Evolutionary conservation across 1,140 invertebrate species (phyloP).

Genomic region (Cotesia typhae): DNA sequence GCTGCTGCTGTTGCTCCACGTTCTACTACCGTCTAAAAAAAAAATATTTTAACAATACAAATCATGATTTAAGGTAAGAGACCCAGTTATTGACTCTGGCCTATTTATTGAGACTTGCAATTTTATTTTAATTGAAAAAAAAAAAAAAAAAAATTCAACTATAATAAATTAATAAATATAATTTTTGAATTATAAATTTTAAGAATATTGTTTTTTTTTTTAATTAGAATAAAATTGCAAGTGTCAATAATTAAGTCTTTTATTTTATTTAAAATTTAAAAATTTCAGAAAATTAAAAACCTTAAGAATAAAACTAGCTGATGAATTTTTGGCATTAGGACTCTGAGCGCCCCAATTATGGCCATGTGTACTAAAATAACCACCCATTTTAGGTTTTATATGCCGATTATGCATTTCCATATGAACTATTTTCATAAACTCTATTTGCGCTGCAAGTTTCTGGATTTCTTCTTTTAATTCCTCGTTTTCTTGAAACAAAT

Average conservation of each 20-base stretch:
- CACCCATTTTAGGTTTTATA: conserved; percentile 81
- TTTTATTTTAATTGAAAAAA: too few species aligned
- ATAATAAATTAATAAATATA: too few species aligned
- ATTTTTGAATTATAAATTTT: too few species aligned
- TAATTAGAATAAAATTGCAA: too few species aligned
- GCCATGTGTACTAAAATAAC: conserved; percentile 73
- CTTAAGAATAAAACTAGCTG: conserved; percentile 55
- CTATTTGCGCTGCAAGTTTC: conserved; percentile 88
- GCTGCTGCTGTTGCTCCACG: conserved; percentile 53
- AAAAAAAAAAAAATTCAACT: too few species aligned
- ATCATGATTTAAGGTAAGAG: too few species aligned
- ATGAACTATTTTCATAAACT: conserved; percentile 91
- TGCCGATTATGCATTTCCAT: conserved; percentile 93
- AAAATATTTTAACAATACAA: not conserved
- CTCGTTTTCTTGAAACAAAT: conserved; percentile 89
- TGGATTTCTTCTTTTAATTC: conserved; percentile 91
- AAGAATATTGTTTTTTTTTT: too few species aligned
- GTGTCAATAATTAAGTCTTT: too few species aligned
- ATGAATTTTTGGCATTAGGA: conserved; percentile 52
- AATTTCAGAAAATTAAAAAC: conserved; percentile 33
- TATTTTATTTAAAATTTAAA: too few species aligned
- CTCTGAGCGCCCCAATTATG: conserved; percentile 50
- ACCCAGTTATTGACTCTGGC: too few species aligned
- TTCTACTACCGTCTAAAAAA: conserved; percentile 49
- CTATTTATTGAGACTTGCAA: too few species aligned